Conservation (phyloP, 2,888 invertebrate genomes). For the Isotomurus palustris region DNA sequence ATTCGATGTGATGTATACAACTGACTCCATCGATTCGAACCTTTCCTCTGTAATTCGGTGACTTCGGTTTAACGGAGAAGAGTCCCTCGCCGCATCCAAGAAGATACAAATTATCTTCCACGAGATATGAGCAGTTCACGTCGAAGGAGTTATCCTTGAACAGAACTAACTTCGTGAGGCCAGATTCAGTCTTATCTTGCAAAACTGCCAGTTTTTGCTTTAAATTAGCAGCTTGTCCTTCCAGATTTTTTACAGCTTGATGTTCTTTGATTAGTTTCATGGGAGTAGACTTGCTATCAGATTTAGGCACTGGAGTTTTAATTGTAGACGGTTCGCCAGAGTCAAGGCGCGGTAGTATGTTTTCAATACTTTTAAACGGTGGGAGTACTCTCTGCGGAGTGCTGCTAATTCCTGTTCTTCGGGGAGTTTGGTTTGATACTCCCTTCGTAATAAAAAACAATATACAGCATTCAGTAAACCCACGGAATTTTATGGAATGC, state of each 20-base stretch:
- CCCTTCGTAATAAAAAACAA: too few species aligned
- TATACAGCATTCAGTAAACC: too few species aligned
- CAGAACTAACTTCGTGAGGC: constrained; percentile 9
- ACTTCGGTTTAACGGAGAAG: constrained; percentile 52
- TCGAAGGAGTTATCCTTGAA: constrained; percentile 23
- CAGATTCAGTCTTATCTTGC: constrained; percentile 5
- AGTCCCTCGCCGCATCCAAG: constrained; percentile 62
- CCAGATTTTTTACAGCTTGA: constrained; percentile 30
- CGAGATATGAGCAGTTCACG: constrained; percentile 31
- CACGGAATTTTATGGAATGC: too few species aligned
- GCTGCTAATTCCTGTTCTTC: too few species aligned
- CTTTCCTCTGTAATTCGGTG: constrained; percentile 14
- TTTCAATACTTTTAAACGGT: not conserved
- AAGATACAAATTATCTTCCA: constrained; percentile 48
- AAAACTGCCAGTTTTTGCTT: constrained; percentile 24
- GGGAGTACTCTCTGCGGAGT: too few species aligned
- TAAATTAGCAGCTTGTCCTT: constrained; percentile 29
- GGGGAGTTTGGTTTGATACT: too few species aligned
- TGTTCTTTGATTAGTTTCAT: constrained; percentile 29
- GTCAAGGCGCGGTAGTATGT: too few species aligned
- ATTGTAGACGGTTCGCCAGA: too few species aligned
- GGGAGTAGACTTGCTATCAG: constrained; percentile 24
- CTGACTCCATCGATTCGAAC: constrained; percentile 57
- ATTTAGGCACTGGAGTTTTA: too few species aligned
- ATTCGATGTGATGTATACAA: constrained; percentile 60